Percentiles rank a stretch among this genome's conserved stretches.
Evolutionary conservation across 2,113 vertebrate species (phyloP).

Genomic region (Diphyllodes magnificus): DNA sequence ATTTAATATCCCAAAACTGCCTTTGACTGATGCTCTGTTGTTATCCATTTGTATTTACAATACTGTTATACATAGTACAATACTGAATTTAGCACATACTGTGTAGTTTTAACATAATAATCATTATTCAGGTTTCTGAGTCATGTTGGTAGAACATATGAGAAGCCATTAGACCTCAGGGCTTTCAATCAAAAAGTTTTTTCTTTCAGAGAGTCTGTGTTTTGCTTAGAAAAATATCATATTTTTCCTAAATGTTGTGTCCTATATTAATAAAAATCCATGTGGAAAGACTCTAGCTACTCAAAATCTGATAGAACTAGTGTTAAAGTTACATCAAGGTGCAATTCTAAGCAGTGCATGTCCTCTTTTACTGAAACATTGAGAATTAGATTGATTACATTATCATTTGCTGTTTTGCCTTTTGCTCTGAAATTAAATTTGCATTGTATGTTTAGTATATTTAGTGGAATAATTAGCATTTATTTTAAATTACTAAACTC

Average conservation of each 20-base stretch:
- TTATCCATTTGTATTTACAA: background rate
- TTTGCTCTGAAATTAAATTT: background rate
- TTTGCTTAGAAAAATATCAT: background rate
- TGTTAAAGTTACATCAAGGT: background rate
- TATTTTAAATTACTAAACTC: background rate
- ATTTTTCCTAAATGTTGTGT: background rate
- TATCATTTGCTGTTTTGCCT: background rate
- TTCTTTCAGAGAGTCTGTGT: background rate
- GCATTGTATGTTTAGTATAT: background rate
- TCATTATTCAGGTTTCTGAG: background rate
- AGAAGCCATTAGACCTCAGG: background rate
- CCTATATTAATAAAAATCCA: background rate
- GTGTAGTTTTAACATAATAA: background rate
- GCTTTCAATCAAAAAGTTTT: background rate
- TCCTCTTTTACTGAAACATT: background rate
- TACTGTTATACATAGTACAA: background rate
- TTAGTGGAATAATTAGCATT: background rate
- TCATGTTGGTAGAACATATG: background rate
- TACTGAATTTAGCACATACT: background rate
- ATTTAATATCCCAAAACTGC: background rate
- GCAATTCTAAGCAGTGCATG: background rate
- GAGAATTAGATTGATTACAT: background rate
- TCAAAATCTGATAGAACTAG: background rate
- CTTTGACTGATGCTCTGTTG: background rate
- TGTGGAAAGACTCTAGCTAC: background rate